These are phyloP conservation scores for Leucosticte australis DNA, from an alignment of 2,113 vertebrate genomes.

Conservation along the genomic window DNA sequence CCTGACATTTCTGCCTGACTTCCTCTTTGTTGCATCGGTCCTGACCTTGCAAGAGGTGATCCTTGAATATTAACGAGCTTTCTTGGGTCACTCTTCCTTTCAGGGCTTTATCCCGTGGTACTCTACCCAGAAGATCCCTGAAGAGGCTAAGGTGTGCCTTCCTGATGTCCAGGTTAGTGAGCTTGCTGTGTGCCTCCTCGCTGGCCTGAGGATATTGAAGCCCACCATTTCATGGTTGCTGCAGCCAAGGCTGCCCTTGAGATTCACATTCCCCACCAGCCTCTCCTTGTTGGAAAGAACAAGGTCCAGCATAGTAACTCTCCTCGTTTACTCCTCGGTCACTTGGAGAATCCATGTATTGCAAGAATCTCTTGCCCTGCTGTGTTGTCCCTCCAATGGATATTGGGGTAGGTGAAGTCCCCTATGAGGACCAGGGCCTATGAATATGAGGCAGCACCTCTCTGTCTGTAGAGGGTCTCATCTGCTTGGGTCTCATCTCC, in stretches of 20 bases:
- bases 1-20: not conserved
- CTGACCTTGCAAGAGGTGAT: not conserved
- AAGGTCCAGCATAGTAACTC: not conserved
- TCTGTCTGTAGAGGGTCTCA: not conserved
- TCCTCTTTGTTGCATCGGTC: not conserved
- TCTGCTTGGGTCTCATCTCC: not conserved
- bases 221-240: not conserved
- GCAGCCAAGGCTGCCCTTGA: not conserved
- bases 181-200: fast-evolving
- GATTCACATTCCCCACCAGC: not conserved
- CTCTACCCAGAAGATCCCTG: not conserved
- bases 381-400: not conserved
- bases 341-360: not conserved
- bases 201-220: not conserved
- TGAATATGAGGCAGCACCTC: not conserved
- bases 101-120: not conserved
- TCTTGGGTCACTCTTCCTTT: not conserved
- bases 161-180: not conserved
- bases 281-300: not conserved
- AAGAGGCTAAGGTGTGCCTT: not conserved
- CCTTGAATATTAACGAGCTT: not conserved
- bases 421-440: not conserved
- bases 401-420: not conserved
- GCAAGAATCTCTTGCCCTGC: not conserved
- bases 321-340: not conserved